Percentiles rank a stretch among this genome's conserved stretches.
These are phyloP conservation scores for Schizotus pectinicornis DNA, from an alignment of 2,888 invertebrate species.

Conservation along the genomic window DNA sequence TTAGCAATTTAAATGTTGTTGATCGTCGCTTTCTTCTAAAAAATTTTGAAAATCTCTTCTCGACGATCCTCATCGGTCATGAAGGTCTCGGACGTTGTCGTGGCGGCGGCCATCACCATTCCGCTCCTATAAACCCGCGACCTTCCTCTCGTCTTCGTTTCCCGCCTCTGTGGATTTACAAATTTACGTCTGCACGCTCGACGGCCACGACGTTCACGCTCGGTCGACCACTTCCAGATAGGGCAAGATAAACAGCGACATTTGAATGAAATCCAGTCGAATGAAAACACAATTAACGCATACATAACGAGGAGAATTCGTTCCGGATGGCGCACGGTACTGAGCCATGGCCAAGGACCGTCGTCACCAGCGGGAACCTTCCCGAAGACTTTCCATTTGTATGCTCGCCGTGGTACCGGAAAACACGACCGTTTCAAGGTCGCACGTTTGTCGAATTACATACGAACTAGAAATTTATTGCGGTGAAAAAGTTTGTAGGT, in stretches of 20 bases:
- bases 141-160: constrained; percentile 37
- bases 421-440: constrained; percentile 19
- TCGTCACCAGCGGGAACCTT: not conserved
- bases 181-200: constrained; percentile 44
- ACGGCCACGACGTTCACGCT: constrained; percentile 34
- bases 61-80: constrained; percentile 10
- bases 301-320: constrained; percentile 32
- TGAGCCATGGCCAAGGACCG: constrained; percentile 20
- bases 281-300: constrained; percentile 39
- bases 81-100: constrained; percentile 19
- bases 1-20: constrained; percentile 1
- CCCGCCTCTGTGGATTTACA: constrained; percentile 40
- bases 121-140: constrained; percentile 39
- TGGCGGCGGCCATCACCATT: constrained; percentile 11
- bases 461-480: constrained; percentile 6
- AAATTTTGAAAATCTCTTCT: no score
- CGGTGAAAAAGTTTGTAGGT: not conserved
- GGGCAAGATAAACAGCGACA: constrained; percentile 35
- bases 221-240: constrained; percentile 32
- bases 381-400: constrained; percentile 5
- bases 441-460: constrained; percentile 10
- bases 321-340: constrained; percentile 29
- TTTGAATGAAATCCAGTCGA: constrained; percentile 37
- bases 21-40: not conserved
- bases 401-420: constrained; percentile 14